These are phyloP conservation scores for Meiosimyza platycephala DNA, from an alignment of 2,888 invertebrate genomes.

Conservation along the genomic window DNA sequence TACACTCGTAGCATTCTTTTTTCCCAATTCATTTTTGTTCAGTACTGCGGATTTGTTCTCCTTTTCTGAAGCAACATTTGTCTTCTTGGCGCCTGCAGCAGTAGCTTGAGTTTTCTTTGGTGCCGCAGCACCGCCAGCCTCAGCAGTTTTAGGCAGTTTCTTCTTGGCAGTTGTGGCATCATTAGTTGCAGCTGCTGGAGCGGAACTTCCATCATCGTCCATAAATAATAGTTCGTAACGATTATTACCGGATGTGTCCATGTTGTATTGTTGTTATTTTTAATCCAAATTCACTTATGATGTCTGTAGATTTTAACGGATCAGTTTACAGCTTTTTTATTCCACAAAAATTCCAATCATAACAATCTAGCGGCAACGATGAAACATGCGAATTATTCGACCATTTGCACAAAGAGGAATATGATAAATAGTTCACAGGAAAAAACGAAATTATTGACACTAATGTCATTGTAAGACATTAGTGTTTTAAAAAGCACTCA, in stretches of 20 bases:
- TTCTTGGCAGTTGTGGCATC: slow-evolving; percentile 46
- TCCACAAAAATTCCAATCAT: slow-evolving; percentile 23
- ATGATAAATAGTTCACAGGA: slow-evolving; percentile 6
- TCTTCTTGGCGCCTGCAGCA: slow-evolving; percentile 35
- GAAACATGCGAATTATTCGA: slow-evolving; percentile 24
- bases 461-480: too few relatives aligned
- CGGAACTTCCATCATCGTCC: slow-evolving; percentile 57
- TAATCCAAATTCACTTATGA: neutral
- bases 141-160: slow-evolving; percentile 48
- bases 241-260: slow-evolving; percentile 62
- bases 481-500: too few relatives aligned
- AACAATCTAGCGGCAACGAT: slow-evolving; percentile 9
- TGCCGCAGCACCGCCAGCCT: slow-evolving; percentile 29
- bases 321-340: slow-evolving; percentile 14
- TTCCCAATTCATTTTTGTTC: slow-evolving; percentile 52
- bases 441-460: neutral
- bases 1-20: slow-evolving; percentile 37
- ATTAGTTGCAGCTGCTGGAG: slow-evolving; percentile 21
- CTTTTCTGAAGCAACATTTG: slow-evolving; percentile 54
- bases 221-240: slow-evolving; percentile 64
- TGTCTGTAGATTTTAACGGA: slow-evolving; percentile 19
- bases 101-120: slow-evolving; percentile 23
- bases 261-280: slow-evolving; percentile 36
- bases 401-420: slow-evolving; percentile 19
- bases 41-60: slow-evolving; percentile 61